Conservation (phyloP, 2,797 vertebrate species). For the Rallus crepitans region DNA sequence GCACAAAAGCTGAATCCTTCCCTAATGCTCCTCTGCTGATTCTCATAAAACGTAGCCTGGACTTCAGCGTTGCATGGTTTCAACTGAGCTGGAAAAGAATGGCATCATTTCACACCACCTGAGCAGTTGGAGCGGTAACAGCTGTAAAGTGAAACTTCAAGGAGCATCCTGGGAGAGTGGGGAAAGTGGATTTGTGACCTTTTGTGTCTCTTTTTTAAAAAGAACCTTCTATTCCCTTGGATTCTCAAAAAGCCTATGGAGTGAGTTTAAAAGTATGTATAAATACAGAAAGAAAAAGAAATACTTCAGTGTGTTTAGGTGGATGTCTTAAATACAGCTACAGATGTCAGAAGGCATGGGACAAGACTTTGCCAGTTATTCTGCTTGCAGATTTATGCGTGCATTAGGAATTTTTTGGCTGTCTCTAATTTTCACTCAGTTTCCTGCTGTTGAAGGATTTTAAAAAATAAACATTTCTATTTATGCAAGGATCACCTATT, state of each 20-base stretch:
- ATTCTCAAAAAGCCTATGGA: background rate
- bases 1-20: constrained; percentile 1
- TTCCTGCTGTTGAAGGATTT: constrained; percentile 35
- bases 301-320: background rate
- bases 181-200: background rate
- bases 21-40: background rate
- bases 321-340: background rate
- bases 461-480: constrained; percentile 1
- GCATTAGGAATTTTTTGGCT: background rate
- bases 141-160: constrained; percentile 46
- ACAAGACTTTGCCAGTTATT: constrained; percentile 4
- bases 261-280: background rate
- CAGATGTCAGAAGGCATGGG: background rate
- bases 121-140: constrained; percentile 51
- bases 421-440: background rate
- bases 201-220: background rate
- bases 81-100: constrained; percentile 45
- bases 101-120: constrained; percentile 53
- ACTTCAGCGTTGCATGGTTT: constrained; percentile 4
- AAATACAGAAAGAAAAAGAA: constrained; percentile 22
- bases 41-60: background rate
- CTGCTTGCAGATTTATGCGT: constrained; percentile 47
- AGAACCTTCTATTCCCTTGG: background rate
- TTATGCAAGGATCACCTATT: constrained; percentile 16
- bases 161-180: background rate